Percentiles rank a stretch among this genome's conserved stretches.
Conservation (phyloP, 2,797 vertebrate genomes). For the Platalea minor region DNA sequence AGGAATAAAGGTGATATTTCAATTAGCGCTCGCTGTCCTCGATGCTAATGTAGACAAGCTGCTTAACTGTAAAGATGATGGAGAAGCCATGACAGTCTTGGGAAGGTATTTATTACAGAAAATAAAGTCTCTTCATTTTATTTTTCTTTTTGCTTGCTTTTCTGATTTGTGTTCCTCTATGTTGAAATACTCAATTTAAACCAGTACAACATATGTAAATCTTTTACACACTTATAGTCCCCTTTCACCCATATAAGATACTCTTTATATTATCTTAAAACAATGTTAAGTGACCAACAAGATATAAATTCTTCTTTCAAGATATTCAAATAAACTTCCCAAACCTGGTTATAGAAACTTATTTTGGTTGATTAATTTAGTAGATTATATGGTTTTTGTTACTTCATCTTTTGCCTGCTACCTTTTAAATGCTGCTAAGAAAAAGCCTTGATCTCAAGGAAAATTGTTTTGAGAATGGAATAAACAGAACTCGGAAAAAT, state of each 20-base stretch:
- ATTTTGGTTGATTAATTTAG: neutral
- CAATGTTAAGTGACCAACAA: neutral
- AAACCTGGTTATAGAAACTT: neutral
- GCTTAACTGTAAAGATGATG: slow-evolving; percentile 93
- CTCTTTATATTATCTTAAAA: neutral
- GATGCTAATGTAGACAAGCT: slow-evolving; percentile 95
- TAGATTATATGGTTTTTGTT: neutral
- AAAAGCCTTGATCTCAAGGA: neutral
- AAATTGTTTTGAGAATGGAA: neutral
- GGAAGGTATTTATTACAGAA: slow-evolving; percentile 82
- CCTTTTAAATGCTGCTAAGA: neutral
- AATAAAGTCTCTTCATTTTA: neutral
- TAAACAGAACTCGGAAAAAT: neutral
- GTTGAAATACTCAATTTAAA: neutral
- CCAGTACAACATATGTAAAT: neutral
- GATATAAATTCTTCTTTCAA: neutral
- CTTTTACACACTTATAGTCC: neutral
- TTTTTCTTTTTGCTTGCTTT: neutral
- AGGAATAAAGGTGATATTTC: slow-evolving; percentile 98
- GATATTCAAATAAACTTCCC: neutral
- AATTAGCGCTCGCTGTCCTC: slow-evolving; percentile 92
- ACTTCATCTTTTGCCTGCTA: neutral
- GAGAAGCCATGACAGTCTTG: slow-evolving; percentile 98
- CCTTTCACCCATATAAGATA: neutral
- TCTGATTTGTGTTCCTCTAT: neutral